A percentile compares a stretch with the other conserved stretches of the same genome.
Conservation (phyloP, 2,113 vertebrate genomes). For the Pelusios castaneus region DNA sequence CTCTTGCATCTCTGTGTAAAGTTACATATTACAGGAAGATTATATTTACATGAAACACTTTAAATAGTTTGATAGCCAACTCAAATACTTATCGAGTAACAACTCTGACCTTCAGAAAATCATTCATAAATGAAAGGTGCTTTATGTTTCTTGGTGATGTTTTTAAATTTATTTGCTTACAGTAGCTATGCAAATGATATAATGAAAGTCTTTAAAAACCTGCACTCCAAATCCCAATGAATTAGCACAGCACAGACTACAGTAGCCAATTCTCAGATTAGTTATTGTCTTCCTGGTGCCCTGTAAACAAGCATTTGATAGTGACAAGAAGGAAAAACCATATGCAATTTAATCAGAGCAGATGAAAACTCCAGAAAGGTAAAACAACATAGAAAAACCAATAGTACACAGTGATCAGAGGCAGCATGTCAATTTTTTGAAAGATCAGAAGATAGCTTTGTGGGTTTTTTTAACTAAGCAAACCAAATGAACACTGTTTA, state of each 20-base stretch:
- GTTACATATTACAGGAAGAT: background rate
- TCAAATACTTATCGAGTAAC: background rate
- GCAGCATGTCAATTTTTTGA: background rate
- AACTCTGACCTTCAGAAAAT: background rate
- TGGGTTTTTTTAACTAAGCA: background rate
- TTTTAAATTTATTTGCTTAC: background rate
- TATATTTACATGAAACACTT: background rate
- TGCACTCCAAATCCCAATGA: background rate
- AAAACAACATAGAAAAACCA: background rate
- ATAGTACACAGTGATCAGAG: background rate
- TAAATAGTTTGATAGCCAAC: background rate
- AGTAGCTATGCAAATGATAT: background rate
- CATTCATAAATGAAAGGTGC: background rate
- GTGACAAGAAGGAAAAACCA: background rate
- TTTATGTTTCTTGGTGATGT: background rate
- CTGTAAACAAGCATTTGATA: background rate
- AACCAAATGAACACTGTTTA: background rate
- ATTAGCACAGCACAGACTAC: background rate
- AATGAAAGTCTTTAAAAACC: background rate
- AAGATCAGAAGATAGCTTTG: background rate
- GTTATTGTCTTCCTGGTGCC: background rate
- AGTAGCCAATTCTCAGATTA: background rate
- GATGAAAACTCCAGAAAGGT: background rate
- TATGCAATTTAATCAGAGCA: background rate
- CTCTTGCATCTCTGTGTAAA: background rate